Evolutionary conservation across 2,113 vertebrate species (phyloP).

Genomic region (Bos javanicus): DNA sequence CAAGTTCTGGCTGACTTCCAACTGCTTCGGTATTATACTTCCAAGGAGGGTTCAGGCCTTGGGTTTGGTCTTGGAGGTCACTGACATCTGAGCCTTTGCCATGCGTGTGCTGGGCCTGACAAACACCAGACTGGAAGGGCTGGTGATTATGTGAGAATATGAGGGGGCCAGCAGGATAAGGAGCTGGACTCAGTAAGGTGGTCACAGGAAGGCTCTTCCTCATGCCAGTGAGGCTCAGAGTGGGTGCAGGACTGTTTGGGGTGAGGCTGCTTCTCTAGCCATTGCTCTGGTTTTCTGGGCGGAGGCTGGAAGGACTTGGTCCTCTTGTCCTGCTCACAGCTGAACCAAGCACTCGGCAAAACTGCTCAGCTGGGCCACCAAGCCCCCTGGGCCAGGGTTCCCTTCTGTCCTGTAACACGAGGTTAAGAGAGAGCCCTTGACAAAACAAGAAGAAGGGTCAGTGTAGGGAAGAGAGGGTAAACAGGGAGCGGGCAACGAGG

Average conservation of each 20-base stretch:
- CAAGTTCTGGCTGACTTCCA: neutral
- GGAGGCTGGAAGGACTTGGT: neutral
- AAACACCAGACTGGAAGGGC: neutral
- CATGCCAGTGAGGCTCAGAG: neutral
- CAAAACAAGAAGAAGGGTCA: neutral
- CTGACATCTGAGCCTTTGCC: neutral
- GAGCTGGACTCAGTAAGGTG: neutral
- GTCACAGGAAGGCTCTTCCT: neutral
- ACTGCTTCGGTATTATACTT: neutral
- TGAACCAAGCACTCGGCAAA: neutral
- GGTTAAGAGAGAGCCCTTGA: neutral
- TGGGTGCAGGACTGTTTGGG: neutral
- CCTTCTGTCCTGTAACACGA: neutral
- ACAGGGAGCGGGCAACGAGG: neutral
- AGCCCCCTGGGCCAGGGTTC: neutral
- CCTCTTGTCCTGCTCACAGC: neutral
- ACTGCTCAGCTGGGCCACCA: neutral
- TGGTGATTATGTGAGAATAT: neutral
- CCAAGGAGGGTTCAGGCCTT: neutral
- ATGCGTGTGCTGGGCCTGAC: neutral
- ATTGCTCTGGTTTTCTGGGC: conserved; percentile 9
- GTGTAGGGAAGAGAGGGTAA: neutral
- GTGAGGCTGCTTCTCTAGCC: neutral
- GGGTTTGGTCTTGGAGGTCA: neutral
- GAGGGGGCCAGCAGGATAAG: neutral